Percentiles rank a stretch among this genome's conserved stretches.
phyloP scores from a whole-genome alignment of 1,140 invertebrate genomes.

The Battus philenor region DNA sequence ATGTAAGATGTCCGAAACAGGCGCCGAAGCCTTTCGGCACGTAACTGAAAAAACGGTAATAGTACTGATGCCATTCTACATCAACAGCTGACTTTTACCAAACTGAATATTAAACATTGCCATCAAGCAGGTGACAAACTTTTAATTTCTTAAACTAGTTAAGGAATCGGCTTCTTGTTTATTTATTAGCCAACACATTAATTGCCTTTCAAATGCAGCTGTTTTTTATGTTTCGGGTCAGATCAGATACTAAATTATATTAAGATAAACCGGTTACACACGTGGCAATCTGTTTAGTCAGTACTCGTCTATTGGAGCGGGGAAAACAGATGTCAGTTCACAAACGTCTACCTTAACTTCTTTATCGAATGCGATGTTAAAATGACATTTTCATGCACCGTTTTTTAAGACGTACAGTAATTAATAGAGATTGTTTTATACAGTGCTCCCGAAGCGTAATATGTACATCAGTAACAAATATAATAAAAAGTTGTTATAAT shows the following conservation, averaged over 20 bases:
- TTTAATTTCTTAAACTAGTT: constrained; percentile 17
- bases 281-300: constrained; percentile 14
- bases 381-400: too few relatives aligned
- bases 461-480: too few relatives aligned
- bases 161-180: constrained; percentile 15
- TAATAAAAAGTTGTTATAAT: too few relatives aligned
- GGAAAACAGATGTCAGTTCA: constrained; percentile 12
- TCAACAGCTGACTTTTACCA: constrained; percentile 20
- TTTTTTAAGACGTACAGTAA: too few relatives aligned
- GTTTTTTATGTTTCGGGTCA: constrained; percentile 16
- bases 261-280: constrained; percentile 15
- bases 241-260: constrained; percentile 15
- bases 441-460: too few relatives aligned
- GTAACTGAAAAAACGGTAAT: constrained; percentile 1
- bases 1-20: constrained; percentile 37
- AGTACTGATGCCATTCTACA: constrained; percentile 9
- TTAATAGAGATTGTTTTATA: too few relatives aligned
- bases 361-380: background rate
- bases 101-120: constrained; percentile 16
- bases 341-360: background rate
- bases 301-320: constrained; percentile 6
- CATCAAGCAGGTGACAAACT: constrained; percentile 14
- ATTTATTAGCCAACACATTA: constrained; percentile 17
- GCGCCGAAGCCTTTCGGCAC: constrained; percentile 38
- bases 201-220: constrained; percentile 16